Base-by-base conservation (phyloP, 1,140 invertebrate genomes). In the Drosophila mauritiana region DNA sequence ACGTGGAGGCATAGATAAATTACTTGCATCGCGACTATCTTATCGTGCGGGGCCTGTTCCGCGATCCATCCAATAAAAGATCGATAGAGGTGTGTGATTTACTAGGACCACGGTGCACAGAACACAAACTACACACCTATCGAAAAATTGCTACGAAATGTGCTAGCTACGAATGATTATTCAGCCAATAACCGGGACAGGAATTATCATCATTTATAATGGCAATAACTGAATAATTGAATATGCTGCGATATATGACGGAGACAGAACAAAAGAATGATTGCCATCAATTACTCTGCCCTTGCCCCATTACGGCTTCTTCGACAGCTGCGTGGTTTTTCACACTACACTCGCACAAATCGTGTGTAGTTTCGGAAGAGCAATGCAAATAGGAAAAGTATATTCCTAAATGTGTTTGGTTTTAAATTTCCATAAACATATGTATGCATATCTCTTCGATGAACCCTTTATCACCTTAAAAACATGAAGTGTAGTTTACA, bases 131-230 rank as follows among this genome's bases (percentile, higher is more conserved):
- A 25, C 15, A 8, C 7, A 31, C 17, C 37, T 68, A 70, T 53
- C 48, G 27, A 68, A 25, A 25, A n/a, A 48, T n/a, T 20, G 31
- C 17, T 53, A 48, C 58, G 15, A 63, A 63, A 64, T 36, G 20
- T 53, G 52, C 59, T 20, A 34, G 10, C 27, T 10, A 45, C 39
- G 53, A n/a, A 46, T 82, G 67, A 82, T 82, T 82, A 83, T 69
- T 74, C 17, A 58, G 39, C 62, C 49, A 82, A 82, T 74, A 82
- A 62, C 68, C 74, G 51, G 65, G 69, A 69, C 80, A 54, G 55
- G 58, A 65, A 63, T 73, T 77, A 56, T 82, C 45, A 61, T 68
- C 76, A 74, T 82, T 82, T 61, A 82, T 73, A 59, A 73, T 48
- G 63, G 57, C 45, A 59, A 45, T 69, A 59, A 45, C 58, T 68